A percentile compares a stretch with the other conserved stretches of the same genome.
Evolutionary conservation across 1,140 invertebrate species (phyloP).

Genomic region (Sitophilus oryzae): DNA sequence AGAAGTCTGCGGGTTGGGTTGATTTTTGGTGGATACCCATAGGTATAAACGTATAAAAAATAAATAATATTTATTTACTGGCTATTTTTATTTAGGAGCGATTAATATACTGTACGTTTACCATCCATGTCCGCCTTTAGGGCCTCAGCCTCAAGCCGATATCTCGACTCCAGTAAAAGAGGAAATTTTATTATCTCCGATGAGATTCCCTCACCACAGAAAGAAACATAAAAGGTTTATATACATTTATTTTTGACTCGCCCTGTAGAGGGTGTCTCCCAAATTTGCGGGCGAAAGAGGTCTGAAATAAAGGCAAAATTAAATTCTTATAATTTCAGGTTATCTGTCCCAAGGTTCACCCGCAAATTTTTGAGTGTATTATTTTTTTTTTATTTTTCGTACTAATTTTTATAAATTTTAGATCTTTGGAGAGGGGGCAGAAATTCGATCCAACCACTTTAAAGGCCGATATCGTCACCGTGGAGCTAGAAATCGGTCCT

Average conservation of each 20-base stretch:
- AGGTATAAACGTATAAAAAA: conserved; percentile 5
- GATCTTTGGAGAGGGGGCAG: conserved; percentile 51
- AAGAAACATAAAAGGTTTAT: conserved; percentile 34
- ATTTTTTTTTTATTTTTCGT: background rate
- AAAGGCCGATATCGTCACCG: conserved; percentile 76
- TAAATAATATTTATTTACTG: background rate
- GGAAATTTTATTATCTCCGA: conserved; percentile 83
- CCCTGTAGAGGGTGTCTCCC: no score
- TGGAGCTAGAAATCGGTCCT: conserved; percentile 90
- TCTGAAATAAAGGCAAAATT: no score
- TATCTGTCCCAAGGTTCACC: no score
- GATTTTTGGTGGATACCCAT: conserved; percentile 95
- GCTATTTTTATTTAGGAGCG: conserved; percentile 51
- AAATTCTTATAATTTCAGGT: no score
- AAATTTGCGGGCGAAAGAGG: no score
- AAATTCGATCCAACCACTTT: conserved; percentile 84
- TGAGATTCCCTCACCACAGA: conserved; percentile 74
- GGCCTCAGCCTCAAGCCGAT: conserved; percentile 80
- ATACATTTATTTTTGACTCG: no score
- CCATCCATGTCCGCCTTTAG: conserved; percentile 82
- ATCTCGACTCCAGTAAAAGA: conserved; percentile 92
- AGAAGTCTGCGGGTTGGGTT: conserved; percentile 79
- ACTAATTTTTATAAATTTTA: background rate
- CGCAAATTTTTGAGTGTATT: no score
- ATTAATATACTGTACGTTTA: conserved; percentile 86